These are phyloP conservation scores for Formica exsecta DNA, from an alignment of 1,140 invertebrate species.

Conservation along the genomic window DNA sequence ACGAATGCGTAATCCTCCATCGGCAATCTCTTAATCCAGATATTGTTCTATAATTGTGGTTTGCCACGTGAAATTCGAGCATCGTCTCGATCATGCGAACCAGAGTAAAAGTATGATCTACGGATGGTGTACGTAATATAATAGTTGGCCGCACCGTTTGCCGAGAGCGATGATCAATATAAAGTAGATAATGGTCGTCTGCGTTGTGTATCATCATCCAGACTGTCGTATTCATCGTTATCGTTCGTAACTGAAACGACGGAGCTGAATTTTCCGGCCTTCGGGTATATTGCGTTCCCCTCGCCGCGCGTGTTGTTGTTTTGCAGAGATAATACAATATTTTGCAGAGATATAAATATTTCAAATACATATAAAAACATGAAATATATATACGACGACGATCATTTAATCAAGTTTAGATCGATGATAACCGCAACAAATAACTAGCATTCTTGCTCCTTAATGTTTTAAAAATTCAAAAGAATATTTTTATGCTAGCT, in stretches of 20 bases:
- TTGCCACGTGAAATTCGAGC: constrained; percentile 34
- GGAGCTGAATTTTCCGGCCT: not conserved
- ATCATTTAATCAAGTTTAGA: not conserved
- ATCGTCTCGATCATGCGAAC: not conserved
- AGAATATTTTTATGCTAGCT: too few relatives aligned
- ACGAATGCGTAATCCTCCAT: constrained; percentile 30
- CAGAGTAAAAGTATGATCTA: not conserved
- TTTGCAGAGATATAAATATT: too few relatives aligned
- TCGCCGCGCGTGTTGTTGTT: not conserved
- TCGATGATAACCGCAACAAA: not conserved
- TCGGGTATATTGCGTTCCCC: not conserved
- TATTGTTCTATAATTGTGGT: not conserved
- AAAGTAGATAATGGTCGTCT: constrained; percentile 78
- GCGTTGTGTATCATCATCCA: constrained; percentile 56
- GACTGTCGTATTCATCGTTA: constrained; percentile 1
- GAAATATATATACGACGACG: not conserved
- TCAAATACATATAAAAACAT: not conserved
- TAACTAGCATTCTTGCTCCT: not conserved
- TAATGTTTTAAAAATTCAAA: not conserved
- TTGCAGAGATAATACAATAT: too few relatives aligned
- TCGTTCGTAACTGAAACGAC: not conserved
- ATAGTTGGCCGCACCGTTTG: constrained; percentile 4
- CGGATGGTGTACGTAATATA: not conserved
- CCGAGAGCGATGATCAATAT: constrained; percentile 38
- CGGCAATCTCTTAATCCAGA: not conserved